Base-by-base conservation (phyloP, 1,140 invertebrate species). In the Neodiprion fabricii region DNA sequence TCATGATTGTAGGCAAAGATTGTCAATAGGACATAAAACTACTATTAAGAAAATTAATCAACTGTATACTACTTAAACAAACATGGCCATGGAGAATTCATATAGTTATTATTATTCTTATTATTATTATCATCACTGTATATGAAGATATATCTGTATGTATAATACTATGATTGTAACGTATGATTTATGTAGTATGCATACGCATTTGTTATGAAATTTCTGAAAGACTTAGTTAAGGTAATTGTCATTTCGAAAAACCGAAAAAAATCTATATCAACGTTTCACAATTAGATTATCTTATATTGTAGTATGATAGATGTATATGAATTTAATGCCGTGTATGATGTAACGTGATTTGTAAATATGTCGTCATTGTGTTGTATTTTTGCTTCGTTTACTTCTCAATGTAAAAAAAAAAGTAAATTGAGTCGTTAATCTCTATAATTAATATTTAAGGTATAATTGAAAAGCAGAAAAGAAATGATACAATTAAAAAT, bases 301-400 rank as follows among this genome's bases (percentile, higher is more conserved):
- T 12, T 61, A 61, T 61, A 40, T 12, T 61, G n/a, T 83, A 81
- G 74, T 75, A 76, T 73, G 81, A 14, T 61, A 84, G 77, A 74
- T 81, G 80, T 85, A 84, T 76, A 85, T 80, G 80, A 85, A 72
- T 79, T 79, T 79, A 80, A 80, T 76, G 71, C 79, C 80, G 80
- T 85, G 80, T 85, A 85, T 81, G 78, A 78, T 87, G 79, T 83
- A 84, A 84, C 85, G 84, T 84, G 85, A 83, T 77, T 83, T 86
- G 82, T 86, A 86, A 86, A 87, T 85, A 87, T 75, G 78, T 83
- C 74, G 78, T 85, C 75, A 81, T 83, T 80, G 81, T 82, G 82
- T 85, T 83, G 79, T 76, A 76, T 80, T 82, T 83, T 81, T 81
- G 82, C 82, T 87, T 87, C 84, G 80, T 79, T 85, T 87, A 85